phyloP scores from a whole-genome alignment of 2,113 vertebrate species.

The Gymnocephalus cernua region DNA sequence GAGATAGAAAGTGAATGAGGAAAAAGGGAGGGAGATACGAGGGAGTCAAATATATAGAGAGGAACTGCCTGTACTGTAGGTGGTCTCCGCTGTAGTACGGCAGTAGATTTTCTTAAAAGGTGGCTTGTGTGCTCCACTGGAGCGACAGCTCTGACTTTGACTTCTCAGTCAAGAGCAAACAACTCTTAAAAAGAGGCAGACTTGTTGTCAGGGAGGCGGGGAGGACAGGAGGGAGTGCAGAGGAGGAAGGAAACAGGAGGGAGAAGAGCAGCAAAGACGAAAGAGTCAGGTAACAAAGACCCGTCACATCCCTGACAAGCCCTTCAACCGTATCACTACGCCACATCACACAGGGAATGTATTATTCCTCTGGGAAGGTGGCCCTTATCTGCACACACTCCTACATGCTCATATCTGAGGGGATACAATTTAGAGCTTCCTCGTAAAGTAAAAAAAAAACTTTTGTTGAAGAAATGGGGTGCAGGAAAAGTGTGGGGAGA shows the following conservation, averaged over 20 bases:
- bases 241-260: slow-evolving; percentile 16
- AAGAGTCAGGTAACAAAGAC: slow-evolving; percentile 77
- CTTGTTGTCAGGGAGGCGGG: slow-evolving; percentile 37
- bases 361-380: slow-evolving; percentile 59
- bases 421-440: slow-evolving; percentile 64
- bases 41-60: background rate
- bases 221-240: slow-evolving; percentile 6
- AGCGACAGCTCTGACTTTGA: slow-evolving; percentile 50
- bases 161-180: slow-evolving; percentile 68
- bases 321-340: slow-evolving; percentile 47
- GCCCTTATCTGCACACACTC: slow-evolving; percentile 60
- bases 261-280: slow-evolving; percentile 47
- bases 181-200: slow-evolving; percentile 58
- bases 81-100: slow-evolving; percentile 21
- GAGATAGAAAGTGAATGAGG: background rate
- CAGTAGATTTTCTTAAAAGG: slow-evolving; percentile 9
- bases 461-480: slow-evolving; percentile 9
- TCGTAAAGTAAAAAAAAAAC: slow-evolving; percentile 16
- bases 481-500: slow-evolving; percentile 1
- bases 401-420: slow-evolving; percentile 46
- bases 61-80: slow-evolving; percentile 3
- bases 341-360: slow-evolving; percentile 71
- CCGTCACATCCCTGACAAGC: slow-evolving; percentile 67
- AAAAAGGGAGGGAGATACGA: background rate
- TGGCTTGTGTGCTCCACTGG: slow-evolving; percentile 35